Evolutionary conservation across 2,797 vertebrate genomes (phyloP).

Genomic region (Emydoidea blandingii): DNA sequence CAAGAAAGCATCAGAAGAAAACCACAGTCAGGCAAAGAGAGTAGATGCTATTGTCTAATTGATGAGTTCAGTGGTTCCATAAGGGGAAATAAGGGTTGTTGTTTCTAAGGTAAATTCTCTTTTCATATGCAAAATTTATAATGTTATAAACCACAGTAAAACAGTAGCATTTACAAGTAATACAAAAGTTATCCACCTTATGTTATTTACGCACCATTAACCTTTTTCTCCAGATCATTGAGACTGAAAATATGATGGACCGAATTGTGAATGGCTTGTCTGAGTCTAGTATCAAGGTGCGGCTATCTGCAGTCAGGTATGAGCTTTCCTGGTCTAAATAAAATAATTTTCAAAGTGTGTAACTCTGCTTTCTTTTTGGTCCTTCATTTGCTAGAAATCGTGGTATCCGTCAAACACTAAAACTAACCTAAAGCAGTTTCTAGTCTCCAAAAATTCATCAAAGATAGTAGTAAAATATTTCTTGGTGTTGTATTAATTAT

Average conservation of each 20-base stretch:
- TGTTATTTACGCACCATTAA: slow-evolving; percentile 69
- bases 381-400: slow-evolving; percentile 36
- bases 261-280: slow-evolving; percentile 98
- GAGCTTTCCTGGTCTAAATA: slow-evolving; percentile 64
- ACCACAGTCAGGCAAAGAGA: background rate
- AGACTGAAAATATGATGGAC: slow-evolving; percentile 99
- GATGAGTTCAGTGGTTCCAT: background rate
- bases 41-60: background rate
- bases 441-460: background rate
- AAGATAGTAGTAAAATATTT: background rate
- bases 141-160: fast-evolving
- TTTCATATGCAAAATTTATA: background rate
- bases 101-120: slow-evolving; percentile 35
- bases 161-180: slow-evolving; percentile 56
- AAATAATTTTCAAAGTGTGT: slow-evolving; percentile 20
- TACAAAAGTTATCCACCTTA: slow-evolving; percentile 25
- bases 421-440: background rate
- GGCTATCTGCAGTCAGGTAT: slow-evolving; percentile 98
- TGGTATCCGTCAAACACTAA: background rate
- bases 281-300: slow-evolving; percentile 99
- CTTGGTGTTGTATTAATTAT: slow-evolving; percentile 1
- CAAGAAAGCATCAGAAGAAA: background rate
- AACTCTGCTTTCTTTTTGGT: slow-evolving; percentile 41
- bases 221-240: slow-evolving; percentile 91
- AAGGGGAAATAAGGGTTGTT: background rate